phyloP scores from a whole-genome alignment of 64 coral and sea anemone species.

The Montipora efflorescens region DNA sequence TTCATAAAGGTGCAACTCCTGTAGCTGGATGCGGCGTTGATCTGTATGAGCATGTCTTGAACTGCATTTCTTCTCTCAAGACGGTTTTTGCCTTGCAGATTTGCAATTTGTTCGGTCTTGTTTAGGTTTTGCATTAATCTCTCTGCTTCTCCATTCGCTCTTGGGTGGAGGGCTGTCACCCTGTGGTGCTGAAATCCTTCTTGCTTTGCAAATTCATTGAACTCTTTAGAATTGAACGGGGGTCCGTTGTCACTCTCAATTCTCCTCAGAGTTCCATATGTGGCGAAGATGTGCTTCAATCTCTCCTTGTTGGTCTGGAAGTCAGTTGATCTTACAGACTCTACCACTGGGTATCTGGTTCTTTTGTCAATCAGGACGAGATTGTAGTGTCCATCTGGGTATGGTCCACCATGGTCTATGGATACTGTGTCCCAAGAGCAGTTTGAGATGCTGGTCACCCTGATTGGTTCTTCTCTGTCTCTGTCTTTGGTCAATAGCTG shows the following conservation, averaged over 20 bases:
- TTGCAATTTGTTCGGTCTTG: slow-evolving; percentile 73
- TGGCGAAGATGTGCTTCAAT: slow-evolving; percentile 68
- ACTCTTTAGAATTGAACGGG: slow-evolving; percentile 77
- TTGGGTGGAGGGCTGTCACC: slow-evolving; percentile 53
- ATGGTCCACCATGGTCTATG: slow-evolving; percentile 62
- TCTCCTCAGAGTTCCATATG: slow-evolving; percentile 62
- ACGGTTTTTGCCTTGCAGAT: slow-evolving; percentile 55
- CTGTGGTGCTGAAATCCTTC: slow-evolving; percentile 77
- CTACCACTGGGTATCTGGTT: slow-evolving; percentile 58
- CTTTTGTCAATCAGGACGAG: slow-evolving; percentile 63
- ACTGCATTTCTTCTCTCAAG: slow-evolving; percentile 44
- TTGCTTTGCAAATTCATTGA: slow-evolving; percentile 45
- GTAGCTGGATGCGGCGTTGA: slow-evolving; percentile 71
- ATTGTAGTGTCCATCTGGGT: slow-evolving; percentile 76
- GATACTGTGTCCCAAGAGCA: slow-evolving; percentile 76
- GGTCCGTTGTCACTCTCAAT: slow-evolving; percentile 62
- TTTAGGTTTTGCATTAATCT: slow-evolving; percentile 72
- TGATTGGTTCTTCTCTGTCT: slow-evolving; percentile 75
- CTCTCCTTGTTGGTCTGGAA: slow-evolving; percentile 54
- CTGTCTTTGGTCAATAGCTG: slow-evolving; percentile 52
- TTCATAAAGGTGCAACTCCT: slow-evolving; percentile 65
- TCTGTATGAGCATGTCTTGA: slow-evolving; percentile 72
- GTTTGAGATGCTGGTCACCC: slow-evolving; percentile 54
- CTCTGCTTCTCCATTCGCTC: slow-evolving; percentile 73
- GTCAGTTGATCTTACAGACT: slow-evolving; percentile 43